Evolutionary conservation across 2,888 invertebrate species (phyloP), one percentile per base, ranked within the genome.

Genomic region (Geotrupes spiniger): DNA sequence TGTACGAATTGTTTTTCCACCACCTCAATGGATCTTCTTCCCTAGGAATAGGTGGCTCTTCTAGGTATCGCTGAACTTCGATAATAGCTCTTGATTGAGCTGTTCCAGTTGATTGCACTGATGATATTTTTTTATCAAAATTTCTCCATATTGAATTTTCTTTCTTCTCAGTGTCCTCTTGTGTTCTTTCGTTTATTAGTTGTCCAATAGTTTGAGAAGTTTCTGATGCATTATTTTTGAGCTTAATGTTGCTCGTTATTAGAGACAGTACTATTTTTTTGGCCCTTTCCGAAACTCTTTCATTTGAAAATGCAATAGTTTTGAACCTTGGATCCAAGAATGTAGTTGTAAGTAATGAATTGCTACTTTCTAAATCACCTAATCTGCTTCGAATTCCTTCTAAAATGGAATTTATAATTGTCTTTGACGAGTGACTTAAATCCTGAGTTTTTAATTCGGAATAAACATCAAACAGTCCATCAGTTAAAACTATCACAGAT

Each of bases 1-100:
- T 44, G 15, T 44, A 37, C 6, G 12, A 10, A 61, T 60, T 54
- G 58, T 59, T 56, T 63, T 58, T 63, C 50, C 50, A 50, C 46
- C 50, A 51, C 27, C 12, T 42, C 28, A 46, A 33, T 3, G 51
- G 42, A 11, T 51, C 43, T 14, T 42, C 17, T 9, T 26, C 40
- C 39, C 43, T 37, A 10, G 33, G n/a, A 10, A 51, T 31, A 10
- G 33, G 43, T 29, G 36, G 16, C 26, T 44, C 51, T 14, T 52
- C 44, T 15, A 48, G 27, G 42, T 52, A 48, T 4, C 45, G 6
- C 25, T 40, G 26, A 4, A 48, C 41, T 31, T 50, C 50, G 6
- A 50, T 16, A 16, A 46, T 42, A 6, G 6, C 21, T 21, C 21
- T 21, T 21, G 21, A 21, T 21, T 21, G 21, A 10, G 45, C 41